Percentiles rank a stretch among this genome's conserved stretches.
phyloP scores from a whole-genome alignment of 2,888 invertebrate genomes.

The Polymixis flavicincta region DNA sequence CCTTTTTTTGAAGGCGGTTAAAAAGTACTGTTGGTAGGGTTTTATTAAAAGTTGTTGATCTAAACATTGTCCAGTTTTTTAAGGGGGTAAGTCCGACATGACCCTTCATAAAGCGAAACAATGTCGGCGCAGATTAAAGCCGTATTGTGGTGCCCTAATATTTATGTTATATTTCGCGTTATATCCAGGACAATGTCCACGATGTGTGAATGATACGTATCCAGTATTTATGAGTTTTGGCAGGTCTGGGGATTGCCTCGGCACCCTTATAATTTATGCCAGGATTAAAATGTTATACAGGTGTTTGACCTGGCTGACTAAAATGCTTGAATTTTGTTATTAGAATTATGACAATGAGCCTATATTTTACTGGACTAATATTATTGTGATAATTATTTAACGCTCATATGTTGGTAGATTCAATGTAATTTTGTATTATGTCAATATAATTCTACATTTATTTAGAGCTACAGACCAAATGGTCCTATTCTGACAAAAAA shows the following conservation, averaged over 20 bases:
- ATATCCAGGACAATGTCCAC: conserved; percentile 45
- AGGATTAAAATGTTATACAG: conserved; percentile 49
- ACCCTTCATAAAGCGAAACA: conserved; percentile 56
- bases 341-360: conserved; percentile 14
- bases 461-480: background rate
- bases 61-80: conserved; percentile 37
- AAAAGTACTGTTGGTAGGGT: background rate
- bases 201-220: too few species aligned
- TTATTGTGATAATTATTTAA: background rate
- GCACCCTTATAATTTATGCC: conserved; percentile 47
- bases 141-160: conserved; percentile 59
- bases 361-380: background rate
- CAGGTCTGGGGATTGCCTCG: conserved; percentile 47
- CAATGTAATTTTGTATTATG: background rate
- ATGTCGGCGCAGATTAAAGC: conserved; percentile 60
- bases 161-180: conserved; percentile 59
- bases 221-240: conserved; percentile 61
- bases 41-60: conserved; percentile 29
- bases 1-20: too few species aligned
- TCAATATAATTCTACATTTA: background rate
- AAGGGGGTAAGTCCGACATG: conserved; percentile 32
- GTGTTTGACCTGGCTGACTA: conserved; percentile 28
- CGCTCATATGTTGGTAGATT: background rate
- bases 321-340: conserved; percentile 9
- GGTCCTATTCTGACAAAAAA: background rate